A percentile compares a stretch with the other conserved stretches of the same genome.
Evolutionary conservation across 2,797 vertebrate species (phyloP).

Genomic region (Falco peregrinus): DNA sequence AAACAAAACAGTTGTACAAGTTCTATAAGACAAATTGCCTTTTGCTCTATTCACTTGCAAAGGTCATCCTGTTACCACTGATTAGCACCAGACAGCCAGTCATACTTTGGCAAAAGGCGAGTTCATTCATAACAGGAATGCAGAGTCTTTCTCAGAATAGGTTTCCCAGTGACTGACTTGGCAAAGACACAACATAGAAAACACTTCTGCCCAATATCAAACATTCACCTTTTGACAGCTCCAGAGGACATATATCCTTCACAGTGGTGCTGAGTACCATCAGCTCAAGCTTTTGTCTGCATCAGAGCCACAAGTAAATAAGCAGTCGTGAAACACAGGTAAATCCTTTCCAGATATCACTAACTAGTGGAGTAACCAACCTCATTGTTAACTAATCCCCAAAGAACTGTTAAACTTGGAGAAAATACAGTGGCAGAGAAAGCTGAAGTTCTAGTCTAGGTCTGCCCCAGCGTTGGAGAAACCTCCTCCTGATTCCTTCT

Average conservation of each 20-base stretch:
- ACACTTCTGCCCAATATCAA: slow-evolving; percentile 28
- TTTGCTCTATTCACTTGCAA: slow-evolving; percentile 69
- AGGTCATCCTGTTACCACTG: slow-evolving; percentile 72
- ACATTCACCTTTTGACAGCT: slow-evolving; percentile 55
- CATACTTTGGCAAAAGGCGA: slow-evolving; percentile 42
- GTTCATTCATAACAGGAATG: slow-evolving; percentile 66
- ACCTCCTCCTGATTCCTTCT: not conserved
- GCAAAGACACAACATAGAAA: slow-evolving; percentile 44
- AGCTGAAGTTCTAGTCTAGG: slow-evolving; percentile 30
- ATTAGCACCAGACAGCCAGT: slow-evolving; percentile 50
- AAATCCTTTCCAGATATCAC: slow-evolving; percentile 31
- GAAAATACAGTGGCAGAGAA: slow-evolving; percentile 45
- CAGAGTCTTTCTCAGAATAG: slow-evolving; percentile 59
- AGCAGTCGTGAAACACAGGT: not conserved
- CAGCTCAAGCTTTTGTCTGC: not conserved
- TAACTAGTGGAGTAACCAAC: slow-evolving; percentile 15
- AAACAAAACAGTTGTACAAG: slow-evolving; percentile 71
- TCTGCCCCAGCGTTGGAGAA: not conserved
- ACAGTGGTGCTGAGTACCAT: not conserved
- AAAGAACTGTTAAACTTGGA: slow-evolving; percentile 11
- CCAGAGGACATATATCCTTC: slow-evolving; percentile 47
- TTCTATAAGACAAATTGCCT: slow-evolving; percentile 70
- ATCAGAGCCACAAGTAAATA: not conserved
- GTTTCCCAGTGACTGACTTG: slow-evolving; percentile 66
- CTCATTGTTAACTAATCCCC: not conserved